Base-by-base conservation (phyloP, 2,797 vertebrate species). In the Cryptoprocta ferox region DNA sequence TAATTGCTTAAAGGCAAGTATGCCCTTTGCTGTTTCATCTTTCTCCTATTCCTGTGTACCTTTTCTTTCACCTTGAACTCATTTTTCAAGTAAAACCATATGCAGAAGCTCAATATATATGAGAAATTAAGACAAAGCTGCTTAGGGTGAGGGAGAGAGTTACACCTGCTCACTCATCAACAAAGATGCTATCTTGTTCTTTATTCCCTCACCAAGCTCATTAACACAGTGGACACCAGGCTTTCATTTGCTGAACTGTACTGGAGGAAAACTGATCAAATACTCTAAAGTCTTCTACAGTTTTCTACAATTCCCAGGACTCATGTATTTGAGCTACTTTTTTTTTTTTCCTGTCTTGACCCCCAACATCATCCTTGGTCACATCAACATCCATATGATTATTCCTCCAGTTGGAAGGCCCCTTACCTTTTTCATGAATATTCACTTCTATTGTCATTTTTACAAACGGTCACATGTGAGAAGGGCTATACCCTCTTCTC, bases 21-120 rank as follows among this genome's bases (percentile, higher is more conserved):
- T 32, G 70, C 24, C n/a, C 63, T 85, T 56, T 81, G 42, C 61
- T 61, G 26, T 61, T 61, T 39, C 28, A 50, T 16, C 66, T 76
- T 10, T 81, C 61, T 28, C 7, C 7, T 65, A 86, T 19, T 71
- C 8, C 35, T 70, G 24, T 78, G 37, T 45, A 92, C 78, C 11
- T 45, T 42, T 83, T 68, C 66, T 81, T 76, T 59, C 45, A 59
- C 45, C 39, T n/a, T 76, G 26, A 89, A 85, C 32, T 30, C 42
- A 86, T 65, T 94, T 91, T 59, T 96, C 71, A 78, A 96, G 80
- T 85, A 65, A 95, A 75, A 95, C 63, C 9, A 59, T 42, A 93
- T 37, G 79, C 16, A 88, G 37, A 94, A 85, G 42, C 16, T 76
- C 28, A 35, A 19, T 26, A 68, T 26, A 50, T 56, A 19, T 73